A percentile compares a stretch with the other conserved stretches of the same genome.
phyloP scores from a whole-genome alignment of 2,797 vertebrate species.

The Platalea minor region DNA sequence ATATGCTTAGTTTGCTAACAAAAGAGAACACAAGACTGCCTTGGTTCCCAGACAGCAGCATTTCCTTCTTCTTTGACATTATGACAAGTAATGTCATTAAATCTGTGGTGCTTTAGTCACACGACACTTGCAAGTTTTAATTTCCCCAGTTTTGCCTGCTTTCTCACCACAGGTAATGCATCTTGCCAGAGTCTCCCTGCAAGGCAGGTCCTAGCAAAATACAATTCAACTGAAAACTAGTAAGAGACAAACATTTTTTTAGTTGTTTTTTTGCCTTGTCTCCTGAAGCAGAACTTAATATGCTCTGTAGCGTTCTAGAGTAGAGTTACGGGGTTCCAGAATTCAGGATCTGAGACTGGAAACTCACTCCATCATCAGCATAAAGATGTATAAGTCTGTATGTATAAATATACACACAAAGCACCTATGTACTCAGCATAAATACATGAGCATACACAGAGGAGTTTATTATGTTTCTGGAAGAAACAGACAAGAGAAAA shows the following conservation, averaged over 20 bases:
- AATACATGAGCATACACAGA: neutral
- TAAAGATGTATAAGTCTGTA: neutral
- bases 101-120: neutral
- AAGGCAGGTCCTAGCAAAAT: neutral
- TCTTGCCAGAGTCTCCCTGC: neutral
- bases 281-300: neutral
- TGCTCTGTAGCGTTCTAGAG: neutral
- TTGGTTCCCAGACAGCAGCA: neutral
- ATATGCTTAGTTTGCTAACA: neutral
- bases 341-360: neutral
- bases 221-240: neutral
- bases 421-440: neutral
- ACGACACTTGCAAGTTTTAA: neutral
- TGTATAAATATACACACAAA: neutral
- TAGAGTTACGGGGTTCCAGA: neutral
- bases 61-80: neutral
- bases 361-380: neutral
- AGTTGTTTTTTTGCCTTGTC: neutral
- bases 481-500: neutral
- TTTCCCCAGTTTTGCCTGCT: neutral
- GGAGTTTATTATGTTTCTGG: neutral
- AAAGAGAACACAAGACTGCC: neutral
- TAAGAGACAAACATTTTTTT: neutral
- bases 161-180: neutral
- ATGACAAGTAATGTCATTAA: neutral